phyloP scores from a whole-genome alignment of 2,113 vertebrate genomes.

The Vimba vimba region DNA sequence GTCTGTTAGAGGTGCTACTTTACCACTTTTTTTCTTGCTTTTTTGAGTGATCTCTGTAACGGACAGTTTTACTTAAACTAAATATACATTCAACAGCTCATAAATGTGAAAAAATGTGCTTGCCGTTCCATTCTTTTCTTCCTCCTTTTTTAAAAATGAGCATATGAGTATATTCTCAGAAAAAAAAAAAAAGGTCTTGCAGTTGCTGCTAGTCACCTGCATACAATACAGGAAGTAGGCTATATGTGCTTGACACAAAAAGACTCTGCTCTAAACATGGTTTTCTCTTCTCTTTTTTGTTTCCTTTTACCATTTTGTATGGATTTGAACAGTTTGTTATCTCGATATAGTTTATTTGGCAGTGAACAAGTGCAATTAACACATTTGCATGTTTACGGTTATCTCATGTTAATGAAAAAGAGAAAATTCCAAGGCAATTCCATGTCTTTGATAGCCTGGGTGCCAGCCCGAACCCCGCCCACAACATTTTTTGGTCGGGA shows the following conservation, averaged over 20 bases:
- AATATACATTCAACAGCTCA: neutral
- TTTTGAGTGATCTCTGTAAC: constrained; percentile 40
- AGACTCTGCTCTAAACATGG: neutral
- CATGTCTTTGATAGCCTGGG: too few relatives aligned
- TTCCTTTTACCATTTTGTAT: neutral
- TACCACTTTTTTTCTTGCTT: constrained; percentile 58
- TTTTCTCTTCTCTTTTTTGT: neutral
- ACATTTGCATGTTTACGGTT: too few relatives aligned
- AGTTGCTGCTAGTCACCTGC: neutral
- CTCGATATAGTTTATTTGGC: too few relatives aligned
- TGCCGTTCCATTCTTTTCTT: neutral
- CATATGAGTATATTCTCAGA: neutral
- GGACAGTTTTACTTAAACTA: neutral
- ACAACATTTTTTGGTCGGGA: too few relatives aligned
- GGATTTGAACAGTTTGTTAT: neutral
- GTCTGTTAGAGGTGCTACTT: constrained; percentile 56
- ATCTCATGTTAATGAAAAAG: too few relatives aligned
- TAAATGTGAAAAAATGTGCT: neutral
- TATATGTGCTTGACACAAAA: neutral
- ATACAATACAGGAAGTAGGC: neutral
- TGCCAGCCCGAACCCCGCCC: too few relatives aligned
- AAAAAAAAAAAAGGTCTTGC: neutral
- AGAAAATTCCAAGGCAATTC: too few relatives aligned
- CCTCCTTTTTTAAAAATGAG: neutral
- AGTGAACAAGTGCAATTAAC: too few relatives aligned